Evolutionary conservation across 1,140 invertebrate genomes (phyloP).

Genomic region (Aphis gossypii): DNA sequence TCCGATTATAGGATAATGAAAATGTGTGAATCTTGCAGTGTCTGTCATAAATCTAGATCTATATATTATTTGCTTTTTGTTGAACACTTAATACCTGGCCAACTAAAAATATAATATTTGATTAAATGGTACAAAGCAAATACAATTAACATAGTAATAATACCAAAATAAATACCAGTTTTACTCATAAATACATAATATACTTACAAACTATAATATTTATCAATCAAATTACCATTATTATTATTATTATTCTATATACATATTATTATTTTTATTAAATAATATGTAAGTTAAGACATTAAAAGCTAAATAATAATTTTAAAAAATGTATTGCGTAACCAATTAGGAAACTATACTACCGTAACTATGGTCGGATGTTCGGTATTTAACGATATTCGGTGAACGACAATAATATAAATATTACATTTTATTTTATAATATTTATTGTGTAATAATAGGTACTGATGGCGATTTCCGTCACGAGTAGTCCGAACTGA

Average conservation of each 20-base stretch:
- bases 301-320: neutral
- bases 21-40: too few relatives aligned
- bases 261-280: too few relatives aligned
- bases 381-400: neutral
- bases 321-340: neutral
- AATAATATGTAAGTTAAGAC: neutral
- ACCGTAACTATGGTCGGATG: too few relatives aligned
- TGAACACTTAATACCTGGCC: too few relatives aligned
- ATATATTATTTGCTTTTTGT: too few relatives aligned
- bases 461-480: neutral
- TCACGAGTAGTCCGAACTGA: neutral
- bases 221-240: too few relatives aligned
- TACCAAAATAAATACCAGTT: neutral
- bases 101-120: too few relatives aligned
- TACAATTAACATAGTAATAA: too few relatives aligned
- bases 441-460: neutral
- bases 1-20: too few relatives aligned
- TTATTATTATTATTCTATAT: too few relatives aligned
- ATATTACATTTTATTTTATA: neutral
- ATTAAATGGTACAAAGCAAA: too few relatives aligned
- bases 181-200: neutral
- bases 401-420: neutral
- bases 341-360: neutral
- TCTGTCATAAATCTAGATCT: too few relatives aligned
- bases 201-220: neutral